A percentile compares a stretch with the other conserved stretches of the same genome.
Conservation (phyloP, 2,888 invertebrate species). For the Lasius platythorax region DNA sequence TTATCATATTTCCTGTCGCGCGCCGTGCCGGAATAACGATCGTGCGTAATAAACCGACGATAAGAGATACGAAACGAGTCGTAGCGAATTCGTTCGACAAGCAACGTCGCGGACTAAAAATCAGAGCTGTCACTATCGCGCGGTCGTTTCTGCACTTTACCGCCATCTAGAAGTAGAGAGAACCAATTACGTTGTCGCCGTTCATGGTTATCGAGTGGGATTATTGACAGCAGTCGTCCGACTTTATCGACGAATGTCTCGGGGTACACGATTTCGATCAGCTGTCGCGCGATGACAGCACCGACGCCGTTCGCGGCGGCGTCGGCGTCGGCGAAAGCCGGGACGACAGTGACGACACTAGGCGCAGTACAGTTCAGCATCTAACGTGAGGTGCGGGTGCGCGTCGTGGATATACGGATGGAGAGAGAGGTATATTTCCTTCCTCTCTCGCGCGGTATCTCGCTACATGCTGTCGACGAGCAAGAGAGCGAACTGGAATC, state of each 20-base stretch:
- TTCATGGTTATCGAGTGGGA: not conserved
- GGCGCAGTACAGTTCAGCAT: not conserved
- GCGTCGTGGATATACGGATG: not conserved
- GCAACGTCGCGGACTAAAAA: not conserved
- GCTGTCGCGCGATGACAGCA: not conserved
- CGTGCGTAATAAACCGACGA: constrained; percentile 58
- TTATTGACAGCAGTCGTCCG: not conserved
- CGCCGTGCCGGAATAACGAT: constrained; percentile 59
- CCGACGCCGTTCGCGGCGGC: not conserved
- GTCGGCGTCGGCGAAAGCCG: no score
- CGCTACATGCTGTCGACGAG: not conserved
- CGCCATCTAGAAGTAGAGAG: not conserved
- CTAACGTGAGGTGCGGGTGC: not conserved
- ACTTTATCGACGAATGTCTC: no score
- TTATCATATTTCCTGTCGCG: constrained; percentile 81
- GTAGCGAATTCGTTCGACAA: not conserved
- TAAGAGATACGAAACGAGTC: not conserved
- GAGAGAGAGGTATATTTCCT: not conserved
- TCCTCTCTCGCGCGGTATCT: not conserved
- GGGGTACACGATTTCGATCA: not conserved
- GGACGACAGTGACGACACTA: not conserved
- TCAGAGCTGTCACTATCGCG: not conserved
- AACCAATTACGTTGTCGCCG: not conserved
- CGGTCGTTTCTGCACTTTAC: not conserved
- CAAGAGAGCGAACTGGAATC: not conserved